Base-by-base conservation (phyloP, 2,888 invertebrate genomes). In the Caprella mutica region DNA sequence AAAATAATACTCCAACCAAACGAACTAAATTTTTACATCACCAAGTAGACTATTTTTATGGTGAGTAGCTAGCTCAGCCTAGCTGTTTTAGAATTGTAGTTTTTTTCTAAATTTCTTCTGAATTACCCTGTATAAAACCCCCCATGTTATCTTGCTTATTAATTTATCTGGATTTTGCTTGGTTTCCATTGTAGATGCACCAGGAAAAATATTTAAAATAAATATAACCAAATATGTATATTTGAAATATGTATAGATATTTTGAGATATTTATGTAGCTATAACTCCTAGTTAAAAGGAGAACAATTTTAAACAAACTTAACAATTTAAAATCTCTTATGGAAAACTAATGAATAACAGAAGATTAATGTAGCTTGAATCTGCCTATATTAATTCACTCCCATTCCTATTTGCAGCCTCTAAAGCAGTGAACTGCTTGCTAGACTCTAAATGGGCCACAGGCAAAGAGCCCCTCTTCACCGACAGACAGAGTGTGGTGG, bases 1-100 rank as follows among this genome's bases (percentile, higher is more conserved):
- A 90, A 55, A 87, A 88, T 66, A 92, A 93, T 75, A 84, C 94
- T 24, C 91, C 89, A 33, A 86, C 85, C 3, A 94, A 96, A 76
- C 91, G 89, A 72, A 96, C 94, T 0, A 94, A 93, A 74, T 91
- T 97, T 72, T 79, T 94, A 52, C 91, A 89, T 70, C 96, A 97
- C 73, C 89, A 92, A 72, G 96, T 98, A 14, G 93, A 97, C 40
- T 66, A 66, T 50, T 65, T 63, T 52, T 57, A 59, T 58, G 63
- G 63, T 63, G 58, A 33, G 53, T n/a, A n/a, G n/a, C n/a, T n/a
- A n/a, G n/a, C n/a, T n/a, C n/a, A n/a, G n/a, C n/a, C n/a, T n/a
- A n/a, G n/a, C n/a, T n/a, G n/a, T n/a, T n/a, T n/a, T n/a, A n/a
- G n/a, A n/a, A n/a, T n/a, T n/a, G n/a, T n/a, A n/a, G n/a, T n/a